Base-by-base conservation (phyloP, 1,140 invertebrate genomes). In the Sogatella furcifera region DNA sequence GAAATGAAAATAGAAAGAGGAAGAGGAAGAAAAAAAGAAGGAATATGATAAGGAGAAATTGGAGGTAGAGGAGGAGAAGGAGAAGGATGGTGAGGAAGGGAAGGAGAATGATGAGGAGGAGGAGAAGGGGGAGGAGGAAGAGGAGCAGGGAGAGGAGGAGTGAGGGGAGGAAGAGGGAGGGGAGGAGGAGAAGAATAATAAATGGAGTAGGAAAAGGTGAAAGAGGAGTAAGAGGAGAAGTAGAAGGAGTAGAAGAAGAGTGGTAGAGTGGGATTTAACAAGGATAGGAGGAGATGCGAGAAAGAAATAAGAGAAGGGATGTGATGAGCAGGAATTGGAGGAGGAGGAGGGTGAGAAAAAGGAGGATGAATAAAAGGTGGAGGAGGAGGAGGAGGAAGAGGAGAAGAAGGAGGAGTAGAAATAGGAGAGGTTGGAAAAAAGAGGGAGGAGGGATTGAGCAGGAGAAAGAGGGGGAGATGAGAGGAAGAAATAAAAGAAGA, bases 281-380 rank as follows among this genome's bases (percentile, higher is more conserved):
- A n/a, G n/a, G n/a, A n/a, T n/a, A n/a, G n/a, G n/a, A n/a, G n/a
- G n/a, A n/a, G n/a, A n/a, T n/a, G n/a, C n/a, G n/a, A n/a, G n/a
- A n/a, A n/a, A n/a, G n/a, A n/a, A n/a, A n/a, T n/a, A n/a, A n/a
- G n/a, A n/a, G n/a, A n/a, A n/a, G n/a, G n/a, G n/a, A n/a, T n/a
- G n/a, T n/a, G n/a, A n/a, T n/a, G n/a, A n/a, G n/a, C n/a, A n/a
- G n/a, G n/a, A n/a, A n/a, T n/a, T n/a, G n/a, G n/a, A n/a, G n/a
- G n/a, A n/a, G n/a, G n/a, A n/a, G n/a, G n/a, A n/a, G n/a, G n/a
- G n/a, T n/a, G n/a, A n/a, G 44, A 46, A 46, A 13, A 46, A 6
- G 44, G 13, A 46, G 13, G 19, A 46, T 22, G 55, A 19, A 17
- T 49, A 63, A 44, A 53, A 67, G 55, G 54, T 59, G 60, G 56